Base-by-base conservation (phyloP, 2,113 vertebrate genomes). In the Oncorhynchus mykiss region DNA sequence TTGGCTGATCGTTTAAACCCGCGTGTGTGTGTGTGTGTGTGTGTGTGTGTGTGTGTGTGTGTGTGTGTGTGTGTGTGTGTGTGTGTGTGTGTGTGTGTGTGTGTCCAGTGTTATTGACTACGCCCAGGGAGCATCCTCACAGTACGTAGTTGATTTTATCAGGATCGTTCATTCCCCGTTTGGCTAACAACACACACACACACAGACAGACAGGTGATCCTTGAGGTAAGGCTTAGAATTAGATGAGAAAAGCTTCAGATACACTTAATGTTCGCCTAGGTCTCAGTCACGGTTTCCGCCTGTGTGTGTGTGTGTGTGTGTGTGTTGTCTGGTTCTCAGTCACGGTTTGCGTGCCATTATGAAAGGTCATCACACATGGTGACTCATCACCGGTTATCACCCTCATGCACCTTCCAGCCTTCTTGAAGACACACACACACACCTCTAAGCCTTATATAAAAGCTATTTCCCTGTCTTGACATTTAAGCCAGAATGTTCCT, bases 311-410 rank as follows among this genome's bases (percentile, higher is more conserved):
- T 3, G 27, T 27, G 27, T 27, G 27, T 62, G 67, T 45, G 9
- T 31, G 49, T 49, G 57, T 74, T 39, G 5, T 34, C 66, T 67
- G 5, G 2, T 39, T 67, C 31, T 67, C 66, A 67, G 66, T 39
- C 66, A 67, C 29, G 31, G 66, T 67, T 9, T 67, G 66, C 13
- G 18, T 67, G 66, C 20, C 31, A 31, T 39, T 67, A 67, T 31
- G 66, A 79, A 79, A 82, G 74, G 70, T 79, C 77, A 79, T 34
- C 57, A 51, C 27, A 67, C 70, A 22, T 54, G 20, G 65, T 64
- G 65, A 78, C 64, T 78, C 77, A 73, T 73, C 49, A 31, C 29
- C 57, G 51, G 66, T 73, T 78, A 73, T 78, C 77, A 60, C 25
- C 5, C 29, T 64, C 25, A 65, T 16, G 71, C 77, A 78, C 65